Percentiles rank a stretch among this genome's conserved stretches.
Conservation (phyloP, 2,888 invertebrate species). For the Drosophila sordidapex region DNA sequence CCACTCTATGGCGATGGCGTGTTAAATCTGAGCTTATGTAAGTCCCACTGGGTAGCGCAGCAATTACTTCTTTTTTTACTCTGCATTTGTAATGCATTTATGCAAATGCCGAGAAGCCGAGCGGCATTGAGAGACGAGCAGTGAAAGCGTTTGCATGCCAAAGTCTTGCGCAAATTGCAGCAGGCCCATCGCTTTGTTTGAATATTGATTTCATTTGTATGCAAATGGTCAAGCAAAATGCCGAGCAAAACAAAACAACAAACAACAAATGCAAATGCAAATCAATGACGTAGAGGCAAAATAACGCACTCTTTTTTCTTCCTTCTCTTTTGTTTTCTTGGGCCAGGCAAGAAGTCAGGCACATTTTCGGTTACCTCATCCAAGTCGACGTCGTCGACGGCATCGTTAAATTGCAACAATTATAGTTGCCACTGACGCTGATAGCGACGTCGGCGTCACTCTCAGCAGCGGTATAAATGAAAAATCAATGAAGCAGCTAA, state of each 20-base stretch:
- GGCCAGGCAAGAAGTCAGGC: conserved; percentile 29
- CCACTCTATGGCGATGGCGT: conserved; percentile 12
- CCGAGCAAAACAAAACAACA: conserved; percentile 18
- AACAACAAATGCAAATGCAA: conserved; percentile 18
- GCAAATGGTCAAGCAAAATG: conserved; percentile 58
- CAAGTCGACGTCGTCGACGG: conserved; percentile 18
- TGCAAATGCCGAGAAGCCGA: conserved; percentile 51
- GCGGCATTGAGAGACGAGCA: conserved; percentile 4
- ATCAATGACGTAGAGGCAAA: conserved; percentile 28
- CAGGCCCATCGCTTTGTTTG: conserved; percentile 36
- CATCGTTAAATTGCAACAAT: conserved; percentile 70
- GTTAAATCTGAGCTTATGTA: conserved; percentile 36
- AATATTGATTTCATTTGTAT: conserved; percentile 62
- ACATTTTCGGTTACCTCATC: conserved; percentile 66
- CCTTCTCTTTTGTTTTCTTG: conserved; percentile 7
- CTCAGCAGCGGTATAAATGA: conserved; percentile 51
- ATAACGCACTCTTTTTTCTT: neutral
- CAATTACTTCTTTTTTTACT: neutral
- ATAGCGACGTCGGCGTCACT: conserved; percentile 1
- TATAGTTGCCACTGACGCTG: conserved; percentile 36
- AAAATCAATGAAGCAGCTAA: conserved; percentile 74
- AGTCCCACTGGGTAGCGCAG: neutral
- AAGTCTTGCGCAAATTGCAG: conserved; percentile 64
- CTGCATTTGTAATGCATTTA: conserved; percentile 43
- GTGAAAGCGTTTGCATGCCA: conserved; percentile 63